phyloP scores from a whole-genome alignment of 2,113 vertebrate species.

The Macquaria australasica region DNA sequence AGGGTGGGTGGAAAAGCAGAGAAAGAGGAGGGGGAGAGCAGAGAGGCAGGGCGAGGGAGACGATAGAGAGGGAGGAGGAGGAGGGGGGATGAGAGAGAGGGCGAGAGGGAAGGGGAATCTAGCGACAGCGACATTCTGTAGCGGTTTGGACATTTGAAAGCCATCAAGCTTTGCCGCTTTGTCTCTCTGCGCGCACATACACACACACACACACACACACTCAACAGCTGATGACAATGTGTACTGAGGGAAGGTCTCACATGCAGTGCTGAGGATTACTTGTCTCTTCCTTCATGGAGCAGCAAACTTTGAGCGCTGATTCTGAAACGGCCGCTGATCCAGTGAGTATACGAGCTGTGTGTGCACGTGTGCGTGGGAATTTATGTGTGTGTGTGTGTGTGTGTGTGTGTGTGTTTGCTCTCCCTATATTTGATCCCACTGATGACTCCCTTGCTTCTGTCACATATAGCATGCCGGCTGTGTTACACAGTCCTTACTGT shows the following conservation, averaged over 20 bases:
- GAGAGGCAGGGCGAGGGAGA: conserved; percentile 60
- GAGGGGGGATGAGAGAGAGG: conserved; percentile 37
- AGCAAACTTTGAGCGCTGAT: conserved; percentile 88
- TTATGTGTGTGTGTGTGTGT: conserved; percentile 12
- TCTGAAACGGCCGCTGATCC: conserved; percentile 76
- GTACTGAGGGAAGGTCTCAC: conserved; percentile 55
- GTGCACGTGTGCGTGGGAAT: not conserved
- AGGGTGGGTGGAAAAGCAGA: conserved; percentile 68
- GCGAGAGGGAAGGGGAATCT: conserved; percentile 60
- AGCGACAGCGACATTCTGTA: conserved; percentile 71
- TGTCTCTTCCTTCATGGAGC: conserved; percentile 88
- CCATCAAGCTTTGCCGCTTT: conserved; percentile 62
- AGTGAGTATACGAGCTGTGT: conserved; percentile 67
- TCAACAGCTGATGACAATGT: conserved; percentile 75
- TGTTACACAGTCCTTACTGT: not conserved
- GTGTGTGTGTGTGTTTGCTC: conserved; percentile 19
- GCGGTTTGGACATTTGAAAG: conserved; percentile 64
- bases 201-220: conserved; percentile 28
- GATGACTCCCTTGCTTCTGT: conserved; percentile 10
- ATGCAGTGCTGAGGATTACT: conserved; percentile 77
- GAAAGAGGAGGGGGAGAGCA: conserved; percentile 56
- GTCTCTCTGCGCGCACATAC: conserved; percentile 27
- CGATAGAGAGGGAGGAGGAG: conserved; percentile 40
- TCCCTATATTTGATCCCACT: not conserved
- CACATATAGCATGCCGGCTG: not conserved